Percentiles rank a stretch among this genome's conserved stretches.
These are phyloP conservation scores for Apamea sordens DNA, from an alignment of 2,888 invertebrate genomes.

Conservation along the genomic window DNA sequence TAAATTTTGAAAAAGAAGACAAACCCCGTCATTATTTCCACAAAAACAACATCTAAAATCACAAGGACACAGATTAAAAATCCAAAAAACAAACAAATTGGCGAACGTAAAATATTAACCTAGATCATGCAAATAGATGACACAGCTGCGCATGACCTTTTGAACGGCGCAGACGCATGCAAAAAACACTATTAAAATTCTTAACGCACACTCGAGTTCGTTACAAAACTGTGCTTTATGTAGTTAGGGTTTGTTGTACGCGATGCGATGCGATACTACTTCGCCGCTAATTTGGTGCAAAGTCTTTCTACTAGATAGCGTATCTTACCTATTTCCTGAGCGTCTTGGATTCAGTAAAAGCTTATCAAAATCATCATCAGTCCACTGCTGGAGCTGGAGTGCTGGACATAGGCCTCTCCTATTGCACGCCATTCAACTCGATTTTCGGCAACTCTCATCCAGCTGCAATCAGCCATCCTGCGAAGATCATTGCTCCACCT, in stretches of 20 bases:
- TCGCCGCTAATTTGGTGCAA: neutral
- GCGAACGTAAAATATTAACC: constrained; percentile 55
- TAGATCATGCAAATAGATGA: constrained; percentile 66
- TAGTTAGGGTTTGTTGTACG: constrained; percentile 20
- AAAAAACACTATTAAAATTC: constrained; percentile 67
- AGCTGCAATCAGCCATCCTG: no score
- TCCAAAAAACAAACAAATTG: constrained; percentile 38
- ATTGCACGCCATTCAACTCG: no score
- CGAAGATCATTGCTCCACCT: no score
- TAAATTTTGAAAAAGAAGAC: neutral
- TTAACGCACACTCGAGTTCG: constrained; percentile 49
- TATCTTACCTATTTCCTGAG: neutral
- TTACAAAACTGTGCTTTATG: constrained; percentile 60
- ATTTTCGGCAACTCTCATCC: no score
- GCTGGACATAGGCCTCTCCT: no score
- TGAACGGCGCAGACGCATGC: constrained; percentile 43
- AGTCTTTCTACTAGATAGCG: neutral
- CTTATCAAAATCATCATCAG: neutral
- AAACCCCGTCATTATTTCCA: neutral
- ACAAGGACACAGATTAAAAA: constrained; percentile 18
- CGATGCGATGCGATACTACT: constrained; percentile 21
- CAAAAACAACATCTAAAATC: neutral
- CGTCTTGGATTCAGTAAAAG: neutral
- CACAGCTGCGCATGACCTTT: constrained; percentile 63
- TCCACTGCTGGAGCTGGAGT: no score